A percentile compares a stretch with the other conserved stretches of the same genome.
phyloP scores from a whole-genome alignment of 1,140 invertebrate genomes.

The Aleiodes sp. region DNA sequence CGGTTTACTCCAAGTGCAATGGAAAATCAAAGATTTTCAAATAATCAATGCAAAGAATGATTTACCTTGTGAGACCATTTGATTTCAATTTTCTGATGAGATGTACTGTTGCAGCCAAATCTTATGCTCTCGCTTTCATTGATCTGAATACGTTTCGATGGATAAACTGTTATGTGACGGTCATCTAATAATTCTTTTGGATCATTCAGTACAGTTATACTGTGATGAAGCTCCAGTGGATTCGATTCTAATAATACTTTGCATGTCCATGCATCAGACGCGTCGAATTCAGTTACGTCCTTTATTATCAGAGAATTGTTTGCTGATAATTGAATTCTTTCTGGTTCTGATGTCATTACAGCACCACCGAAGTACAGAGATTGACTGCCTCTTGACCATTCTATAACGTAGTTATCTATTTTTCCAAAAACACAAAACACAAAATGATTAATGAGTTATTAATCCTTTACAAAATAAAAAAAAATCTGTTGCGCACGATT shows the following conservation, averaged over 20 bases:
- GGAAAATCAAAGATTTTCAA: too few species aligned
- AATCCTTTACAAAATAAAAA: too few species aligned
- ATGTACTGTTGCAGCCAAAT: conserved; percentile 40
- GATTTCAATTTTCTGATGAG: conserved; percentile 35
- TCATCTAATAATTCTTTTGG: conserved; percentile 26
- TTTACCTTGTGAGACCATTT: conserved; percentile 53
- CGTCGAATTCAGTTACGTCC: conserved; percentile 39
- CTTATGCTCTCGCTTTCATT: conserved; percentile 34
- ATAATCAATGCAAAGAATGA: neutral
- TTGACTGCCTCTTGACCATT: conserved; percentile 42
- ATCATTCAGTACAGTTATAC: conserved; percentile 34
- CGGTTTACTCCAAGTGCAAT: neutral
- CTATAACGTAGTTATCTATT: conserved; percentile 37
- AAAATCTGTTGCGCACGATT: too few species aligned
- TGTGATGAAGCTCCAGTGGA: conserved; percentile 38
- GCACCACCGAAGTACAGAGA: conserved; percentile 35
- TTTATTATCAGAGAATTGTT: conserved; percentile 45
- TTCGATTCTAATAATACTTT: conserved; percentile 15
- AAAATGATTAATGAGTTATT: conserved; percentile 8
- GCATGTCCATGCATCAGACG: conserved; percentile 46
- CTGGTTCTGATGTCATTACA: conserved; percentile 12
- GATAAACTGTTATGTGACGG: conserved; percentile 27
- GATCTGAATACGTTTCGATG: conserved; percentile 34
- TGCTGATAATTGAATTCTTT: conserved; percentile 3
- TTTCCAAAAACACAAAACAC: conserved; percentile 25